These are phyloP conservation scores for Procambarus clarkii DNA, from an alignment of 1,140 invertebrate species.

Conservation along the genomic window DNA sequence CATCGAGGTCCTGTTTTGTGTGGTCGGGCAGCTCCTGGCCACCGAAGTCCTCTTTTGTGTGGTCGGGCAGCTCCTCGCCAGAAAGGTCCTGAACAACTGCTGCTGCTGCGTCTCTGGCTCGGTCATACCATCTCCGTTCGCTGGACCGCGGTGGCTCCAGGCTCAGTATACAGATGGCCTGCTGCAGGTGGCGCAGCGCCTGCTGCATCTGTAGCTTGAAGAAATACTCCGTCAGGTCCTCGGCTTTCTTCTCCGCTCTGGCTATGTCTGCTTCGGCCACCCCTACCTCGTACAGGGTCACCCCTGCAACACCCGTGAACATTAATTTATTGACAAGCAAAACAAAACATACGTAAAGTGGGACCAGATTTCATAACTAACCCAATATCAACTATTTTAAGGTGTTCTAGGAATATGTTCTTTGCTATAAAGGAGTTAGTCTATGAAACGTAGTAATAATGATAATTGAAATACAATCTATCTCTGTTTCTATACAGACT, in stretches of 20 bases:
- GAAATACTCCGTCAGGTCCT: slow-evolving; percentile 8
- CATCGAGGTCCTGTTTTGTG: neutral
- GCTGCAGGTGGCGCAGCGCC: slow-evolving; percentile 36
- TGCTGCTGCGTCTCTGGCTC: slow-evolving; percentile 13
- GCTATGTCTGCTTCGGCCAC: slow-evolving; percentile 24
- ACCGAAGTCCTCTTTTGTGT: neutral
- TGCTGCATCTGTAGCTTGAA: slow-evolving; percentile 11
- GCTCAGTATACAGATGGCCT: slow-evolving; percentile 38
- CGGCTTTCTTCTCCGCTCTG: slow-evolving; percentile 11
- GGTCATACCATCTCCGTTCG: slow-evolving; percentile 43
- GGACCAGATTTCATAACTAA: too few relatives aligned
- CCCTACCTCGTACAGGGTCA: slow-evolving; percentile 55
- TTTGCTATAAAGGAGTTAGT: too few relatives aligned
- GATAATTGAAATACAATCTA: too few relatives aligned
- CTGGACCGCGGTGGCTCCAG: slow-evolving; percentile 52
- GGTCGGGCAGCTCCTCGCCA: neutral
- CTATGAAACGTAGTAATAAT: too few relatives aligned
- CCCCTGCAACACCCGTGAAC: slow-evolving; percentile 20
- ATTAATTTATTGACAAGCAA: too few relatives aligned
- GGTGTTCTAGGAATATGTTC: too few relatives aligned
- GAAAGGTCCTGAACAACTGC: neutral
- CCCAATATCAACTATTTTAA: too few relatives aligned
- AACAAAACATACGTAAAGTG: too few relatives aligned
- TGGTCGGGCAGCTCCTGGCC: too few relatives aligned
- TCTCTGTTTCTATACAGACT: too few relatives aligned